Evolutionary conservation across 2,113 vertebrate genomes (phyloP), one percentile per base, ranked within the genome.

Genomic region (Myrmecophaga tridactyla): DNA sequence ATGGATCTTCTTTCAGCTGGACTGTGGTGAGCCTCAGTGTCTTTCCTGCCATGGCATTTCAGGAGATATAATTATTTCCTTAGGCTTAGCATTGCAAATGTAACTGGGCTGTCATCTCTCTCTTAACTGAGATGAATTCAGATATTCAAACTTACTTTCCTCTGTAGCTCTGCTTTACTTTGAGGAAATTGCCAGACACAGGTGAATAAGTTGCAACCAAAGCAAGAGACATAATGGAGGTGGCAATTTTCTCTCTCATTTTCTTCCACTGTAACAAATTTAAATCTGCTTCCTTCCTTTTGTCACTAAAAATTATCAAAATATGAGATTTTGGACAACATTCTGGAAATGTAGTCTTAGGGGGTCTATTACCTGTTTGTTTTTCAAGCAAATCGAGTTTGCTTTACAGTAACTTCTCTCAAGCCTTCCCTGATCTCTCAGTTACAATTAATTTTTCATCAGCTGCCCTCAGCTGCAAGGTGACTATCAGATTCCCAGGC

Each of bases 271-370:
- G 7, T 80, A 29, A 63, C 39, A 62, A 60, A 81, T 21, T 65
- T 41, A 62, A 88, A 70, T 60, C 39, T 75, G 21, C 7, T 89
- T 86, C 83, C 58, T 86, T 94, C 34, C 15, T 48, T 92, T 91
- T 43, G 27, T 88, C n/a, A 39, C 77, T 94, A 73, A 76, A 83
- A 84, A 94, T 91, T n/a, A 86, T 87, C 10, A 65, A 89, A 95
- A 75, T 48, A 36, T 15, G 41, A 77, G 23, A 84, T 0, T 0
- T 5, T 65, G 81, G 53, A 56, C 53, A 56, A 21, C 14, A 56
- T 88, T 43, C 9, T 75, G 41, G 31, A 83, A 92, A 93, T 81
- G 29, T 86, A 93, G 73, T 56, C 67, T 85, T 91, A 70, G 29
- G 13, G 13, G 87, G 56, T 73, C 34, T 62, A 41, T 65, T 58